These are phyloP conservation scores for Budorcas taxicolor DNA, from an alignment of 2,113 vertebrate genomes.

Conservation along the genomic window DNA sequence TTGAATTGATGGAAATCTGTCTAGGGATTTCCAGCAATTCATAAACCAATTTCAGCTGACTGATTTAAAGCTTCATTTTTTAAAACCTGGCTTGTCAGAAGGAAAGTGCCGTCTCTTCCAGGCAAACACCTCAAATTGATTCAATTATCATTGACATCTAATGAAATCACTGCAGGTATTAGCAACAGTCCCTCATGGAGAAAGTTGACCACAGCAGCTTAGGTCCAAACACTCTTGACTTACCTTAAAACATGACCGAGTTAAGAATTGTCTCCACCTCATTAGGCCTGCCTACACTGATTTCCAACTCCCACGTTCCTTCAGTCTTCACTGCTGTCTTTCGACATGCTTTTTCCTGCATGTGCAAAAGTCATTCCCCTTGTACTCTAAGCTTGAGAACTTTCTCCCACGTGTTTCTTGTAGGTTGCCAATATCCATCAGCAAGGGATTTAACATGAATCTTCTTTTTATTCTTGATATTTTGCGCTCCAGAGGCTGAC, in stretches of 20 bases:
- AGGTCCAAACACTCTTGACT: conserved; percentile 3
- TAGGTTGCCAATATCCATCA: conserved; percentile 32
- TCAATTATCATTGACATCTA: conserved; percentile 58
- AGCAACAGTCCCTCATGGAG: neutral
- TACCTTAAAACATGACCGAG: neutral
- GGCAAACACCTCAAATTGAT: conserved; percentile 33
- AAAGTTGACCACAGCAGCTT: neutral
- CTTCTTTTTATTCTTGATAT: conserved; percentile 34
- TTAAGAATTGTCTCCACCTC: conserved; percentile 36
- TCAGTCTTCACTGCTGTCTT: neutral
- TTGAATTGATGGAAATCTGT: conserved; percentile 56
- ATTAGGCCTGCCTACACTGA: neutral
- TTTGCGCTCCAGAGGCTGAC: conserved; percentile 4
- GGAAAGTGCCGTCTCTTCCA: conserved; percentile 8
- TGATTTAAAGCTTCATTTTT: neutral
- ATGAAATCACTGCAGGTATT: conserved; percentile 23
- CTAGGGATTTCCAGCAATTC: conserved; percentile 60
- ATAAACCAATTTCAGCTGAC: conserved; percentile 60
- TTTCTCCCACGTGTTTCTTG: conserved; percentile 41
- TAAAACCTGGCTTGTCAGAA: conserved; percentile 37
- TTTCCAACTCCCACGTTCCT: neutral
- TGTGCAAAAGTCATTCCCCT: conserved; percentile 43
- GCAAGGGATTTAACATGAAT: conserved; percentile 41
- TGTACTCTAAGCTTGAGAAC: neutral
- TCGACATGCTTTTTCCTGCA: neutral